Percentiles rank a stretch among this genome's conserved stretches.
Conservation (phyloP, 1,140 invertebrate genomes). For the Hesperophylax magnus region DNA sequence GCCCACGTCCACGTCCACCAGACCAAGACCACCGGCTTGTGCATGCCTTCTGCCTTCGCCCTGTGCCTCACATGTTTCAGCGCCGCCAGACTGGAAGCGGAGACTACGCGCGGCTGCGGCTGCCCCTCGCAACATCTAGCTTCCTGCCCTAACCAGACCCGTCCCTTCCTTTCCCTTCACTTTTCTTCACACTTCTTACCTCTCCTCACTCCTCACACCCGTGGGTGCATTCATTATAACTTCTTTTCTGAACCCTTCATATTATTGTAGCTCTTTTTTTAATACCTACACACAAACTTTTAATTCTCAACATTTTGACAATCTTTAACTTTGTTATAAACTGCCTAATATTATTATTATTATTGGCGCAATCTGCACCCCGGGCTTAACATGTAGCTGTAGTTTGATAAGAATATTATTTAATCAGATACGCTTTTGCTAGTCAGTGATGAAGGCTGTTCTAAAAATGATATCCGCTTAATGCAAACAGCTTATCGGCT, state of each 20-base stretch:
- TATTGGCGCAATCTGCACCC: constrained; percentile 21
- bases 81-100: constrained; percentile 19
- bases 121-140: neutral
- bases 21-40: constrained; percentile 31
- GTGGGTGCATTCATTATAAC: constrained; percentile 23
- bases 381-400: constrained; percentile 28
- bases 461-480: neutral
- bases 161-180: neutral
- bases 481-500: neutral
- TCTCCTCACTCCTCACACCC: neutral
- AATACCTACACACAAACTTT: neutral
- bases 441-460: constrained; percentile 18
- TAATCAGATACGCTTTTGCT: constrained; percentile 7
- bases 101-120: neutral
- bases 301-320: neutral
- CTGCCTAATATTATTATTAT: neutral
- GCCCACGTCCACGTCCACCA: no score
- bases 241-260: neutral
- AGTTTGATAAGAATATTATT: constrained; percentile 5
- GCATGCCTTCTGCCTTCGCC: neutral
- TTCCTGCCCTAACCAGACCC: neutral
- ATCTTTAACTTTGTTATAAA: constrained; percentile 6
- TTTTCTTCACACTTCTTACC: neutral
- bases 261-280: neutral
- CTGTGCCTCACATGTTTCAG: constrained; percentile 11